Percentiles rank a stretch among this genome's conserved stretches.
Evolutionary conservation across 2,797 vertebrate species (phyloP).

Genomic region (Tamandua tetradactyla): DNA sequence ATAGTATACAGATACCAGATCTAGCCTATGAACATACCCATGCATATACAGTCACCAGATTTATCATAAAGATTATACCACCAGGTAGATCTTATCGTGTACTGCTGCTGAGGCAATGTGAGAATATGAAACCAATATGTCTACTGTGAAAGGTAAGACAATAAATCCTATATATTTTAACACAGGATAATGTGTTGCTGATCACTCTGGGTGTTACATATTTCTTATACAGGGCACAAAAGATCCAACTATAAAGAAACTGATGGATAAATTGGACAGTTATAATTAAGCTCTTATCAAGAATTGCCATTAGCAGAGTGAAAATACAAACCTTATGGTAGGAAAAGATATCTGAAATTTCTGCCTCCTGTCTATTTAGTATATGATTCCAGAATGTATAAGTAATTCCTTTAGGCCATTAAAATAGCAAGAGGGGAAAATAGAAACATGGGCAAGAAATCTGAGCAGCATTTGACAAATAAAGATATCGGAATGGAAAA

Average conservation of each 20-base stretch:
- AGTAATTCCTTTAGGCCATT: not conserved
- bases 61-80: not conserved
- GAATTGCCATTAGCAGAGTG: not conserved
- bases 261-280: not conserved
- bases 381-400: not conserved
- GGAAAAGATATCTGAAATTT: not conserved
- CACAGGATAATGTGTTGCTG: not conserved
- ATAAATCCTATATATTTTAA: not conserved
- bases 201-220: not conserved
- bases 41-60: not conserved
- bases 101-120: not conserved
- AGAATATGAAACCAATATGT: not conserved
- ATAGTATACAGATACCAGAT: not conserved
- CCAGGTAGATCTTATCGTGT: not conserved
- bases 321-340: not conserved
- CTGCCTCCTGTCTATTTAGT: too few relatives aligned
- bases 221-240: not conserved
- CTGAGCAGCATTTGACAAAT: constrained; percentile 38
- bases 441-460: constrained; percentile 22
- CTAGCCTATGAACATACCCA: not conserved
- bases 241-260: not conserved
- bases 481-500: not conserved
- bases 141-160: constrained; percentile 30
- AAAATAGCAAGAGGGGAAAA: not conserved
- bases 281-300: constrained; percentile 39